Conservation (phyloP, 2,888 invertebrate species). For the Teleiodes luculella region DNA sequence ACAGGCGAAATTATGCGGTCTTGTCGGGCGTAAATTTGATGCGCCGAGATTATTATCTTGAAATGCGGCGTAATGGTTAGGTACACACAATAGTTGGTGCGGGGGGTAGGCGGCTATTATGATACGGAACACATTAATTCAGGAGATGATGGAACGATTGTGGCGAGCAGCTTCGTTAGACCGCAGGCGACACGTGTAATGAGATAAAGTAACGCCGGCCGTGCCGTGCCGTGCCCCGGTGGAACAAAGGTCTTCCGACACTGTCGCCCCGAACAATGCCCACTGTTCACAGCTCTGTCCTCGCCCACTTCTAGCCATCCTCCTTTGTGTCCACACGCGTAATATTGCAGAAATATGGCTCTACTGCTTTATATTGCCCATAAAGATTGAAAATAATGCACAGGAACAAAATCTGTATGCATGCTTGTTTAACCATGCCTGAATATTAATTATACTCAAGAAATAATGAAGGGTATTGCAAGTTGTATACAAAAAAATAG, state of each 20-base stretch:
- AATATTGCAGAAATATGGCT: constrained; percentile 22
- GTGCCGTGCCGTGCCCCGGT: constrained; percentile 34
- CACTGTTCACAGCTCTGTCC: constrained; percentile 38
- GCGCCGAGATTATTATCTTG: constrained; percentile 35
- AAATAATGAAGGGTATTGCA: too few relatives aligned
- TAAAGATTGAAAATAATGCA: too few relatives aligned
- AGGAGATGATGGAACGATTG: constrained; percentile 56
- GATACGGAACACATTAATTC: constrained; percentile 54
- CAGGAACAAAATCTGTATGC: not conserved
- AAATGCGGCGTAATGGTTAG: constrained; percentile 30
- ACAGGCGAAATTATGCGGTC: constrained; percentile 38
- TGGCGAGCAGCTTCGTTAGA: constrained; percentile 57
- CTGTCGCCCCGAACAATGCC: constrained; percentile 51
- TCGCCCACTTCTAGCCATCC: constrained; percentile 39
- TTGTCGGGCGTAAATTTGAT: constrained; percentile 40
- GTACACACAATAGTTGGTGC: constrained; percentile 28
- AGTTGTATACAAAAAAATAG: too few relatives aligned
- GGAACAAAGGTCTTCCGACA: constrained; percentile 67
- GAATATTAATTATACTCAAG: too few relatives aligned
- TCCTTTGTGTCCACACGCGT: constrained; percentile 14
- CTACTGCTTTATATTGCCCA: not conserved
- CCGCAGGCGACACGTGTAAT: constrained; percentile 64
- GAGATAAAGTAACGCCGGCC: constrained; percentile 62
- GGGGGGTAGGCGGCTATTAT: constrained; percentile 40
- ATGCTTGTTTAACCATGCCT: too few relatives aligned